These are phyloP conservation scores for Trichonephila clavipes DNA, from an alignment of 1,140 invertebrate species.

Conservation along the genomic window DNA sequence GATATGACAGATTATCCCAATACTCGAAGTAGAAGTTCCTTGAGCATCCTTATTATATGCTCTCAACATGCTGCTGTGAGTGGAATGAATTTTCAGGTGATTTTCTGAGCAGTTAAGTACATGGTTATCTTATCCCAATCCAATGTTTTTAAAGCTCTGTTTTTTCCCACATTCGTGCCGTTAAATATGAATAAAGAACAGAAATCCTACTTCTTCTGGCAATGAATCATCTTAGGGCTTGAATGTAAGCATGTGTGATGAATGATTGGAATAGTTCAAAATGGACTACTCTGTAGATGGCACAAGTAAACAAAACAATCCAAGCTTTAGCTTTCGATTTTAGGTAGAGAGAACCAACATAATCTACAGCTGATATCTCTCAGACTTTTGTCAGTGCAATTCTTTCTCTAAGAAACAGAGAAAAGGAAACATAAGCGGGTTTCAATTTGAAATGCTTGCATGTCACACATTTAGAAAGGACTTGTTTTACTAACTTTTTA, in stretches of 20 bases:
- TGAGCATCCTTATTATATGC: too few species aligned
- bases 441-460: neutral
- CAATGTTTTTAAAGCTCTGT: too few species aligned
- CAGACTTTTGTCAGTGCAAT: slow-evolving; percentile 17
- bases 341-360: slow-evolving; percentile 24
- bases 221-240: slow-evolving; percentile 30
- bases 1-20: too few species aligned
- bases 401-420: slow-evolving; percentile 37
- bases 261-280: neutral
- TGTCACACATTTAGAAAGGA: neutral
- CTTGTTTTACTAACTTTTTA: too few species aligned
- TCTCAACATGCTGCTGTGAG: too few species aligned
- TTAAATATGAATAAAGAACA: neutral
- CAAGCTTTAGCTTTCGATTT: slow-evolving; percentile 4
- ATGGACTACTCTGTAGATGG: slow-evolving; percentile 15
- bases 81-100: too few species aligned
- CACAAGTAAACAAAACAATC: slow-evolving; percentile 45
- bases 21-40: too few species aligned
- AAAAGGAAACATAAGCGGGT: neutral
- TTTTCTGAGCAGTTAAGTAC: too few species aligned
- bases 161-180: too few species aligned
- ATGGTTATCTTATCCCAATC: too few species aligned
- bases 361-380: slow-evolving; percentile 43
- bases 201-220: neutral
- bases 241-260: slow-evolving; percentile 1